Conservation (phyloP, 2,113 vertebrate genomes). For the Panthera leo region DNA sequence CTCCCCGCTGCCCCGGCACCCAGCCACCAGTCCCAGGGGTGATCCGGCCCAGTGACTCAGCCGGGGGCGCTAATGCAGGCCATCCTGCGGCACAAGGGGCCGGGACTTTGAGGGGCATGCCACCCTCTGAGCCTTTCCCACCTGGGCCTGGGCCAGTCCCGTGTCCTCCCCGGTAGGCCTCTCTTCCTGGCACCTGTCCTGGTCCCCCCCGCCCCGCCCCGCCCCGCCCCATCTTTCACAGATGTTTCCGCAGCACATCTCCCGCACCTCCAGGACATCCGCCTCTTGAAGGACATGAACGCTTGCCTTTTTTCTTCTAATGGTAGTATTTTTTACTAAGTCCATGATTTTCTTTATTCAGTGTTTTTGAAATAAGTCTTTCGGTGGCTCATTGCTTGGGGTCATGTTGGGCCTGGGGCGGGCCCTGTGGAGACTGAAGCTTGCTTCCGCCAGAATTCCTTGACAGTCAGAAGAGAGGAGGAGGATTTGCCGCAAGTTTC, state of each 20-base stretch:
- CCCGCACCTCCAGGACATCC: too few relatives aligned
- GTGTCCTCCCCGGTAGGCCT: neutral
- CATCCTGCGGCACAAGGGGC: neutral
- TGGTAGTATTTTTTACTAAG: neutral
- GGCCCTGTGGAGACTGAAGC: neutral
- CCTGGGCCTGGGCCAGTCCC: neutral
- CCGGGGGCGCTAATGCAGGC: neutral
- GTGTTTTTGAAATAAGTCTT: neutral
- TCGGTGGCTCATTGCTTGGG: accelerated
- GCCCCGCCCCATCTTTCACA: neutral
- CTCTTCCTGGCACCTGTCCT: neutral
- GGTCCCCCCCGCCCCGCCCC: neutral
- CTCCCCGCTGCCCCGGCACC: neutral
- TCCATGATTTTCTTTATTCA: neutral
- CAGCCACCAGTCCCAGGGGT: neutral
- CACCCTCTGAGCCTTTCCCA: neutral
- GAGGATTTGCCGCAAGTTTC: neutral
- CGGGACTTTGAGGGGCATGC: neutral
- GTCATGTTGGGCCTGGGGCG: accelerated
- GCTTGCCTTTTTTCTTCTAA: neutral
- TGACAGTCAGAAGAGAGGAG: neutral
- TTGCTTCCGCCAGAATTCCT: neutral
- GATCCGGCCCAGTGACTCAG: neutral
- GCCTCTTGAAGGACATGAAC: neutral
- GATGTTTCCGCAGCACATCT: neutral